phyloP scores from a whole-genome alignment of 2,113 vertebrate species.

The Alethe diademata region DNA sequence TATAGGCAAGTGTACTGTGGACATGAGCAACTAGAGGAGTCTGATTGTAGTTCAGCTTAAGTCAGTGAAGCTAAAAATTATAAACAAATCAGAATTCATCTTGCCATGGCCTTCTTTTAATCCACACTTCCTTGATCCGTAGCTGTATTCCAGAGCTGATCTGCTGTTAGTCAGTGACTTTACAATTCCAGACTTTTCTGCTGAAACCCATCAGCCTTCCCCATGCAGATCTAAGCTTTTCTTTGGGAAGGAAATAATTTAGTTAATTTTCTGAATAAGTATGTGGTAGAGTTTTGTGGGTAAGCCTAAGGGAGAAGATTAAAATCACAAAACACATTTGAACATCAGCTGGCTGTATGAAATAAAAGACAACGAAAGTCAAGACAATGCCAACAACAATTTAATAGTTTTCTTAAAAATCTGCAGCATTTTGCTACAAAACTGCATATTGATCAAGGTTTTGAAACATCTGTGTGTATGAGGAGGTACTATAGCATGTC shows the following conservation, averaged over 20 bases:
- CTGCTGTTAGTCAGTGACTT: slow-evolving; percentile 31
- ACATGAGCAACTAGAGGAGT: neutral
- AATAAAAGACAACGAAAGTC: slow-evolving; percentile 33
- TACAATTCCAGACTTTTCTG: slow-evolving; percentile 52
- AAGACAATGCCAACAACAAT: slow-evolving; percentile 15
- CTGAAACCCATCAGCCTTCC: slow-evolving; percentile 24
- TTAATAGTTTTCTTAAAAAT: slow-evolving; percentile 19
- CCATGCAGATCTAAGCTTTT: slow-evolving; percentile 54
- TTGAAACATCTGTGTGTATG: neutral
- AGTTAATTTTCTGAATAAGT: slow-evolving; percentile 63
- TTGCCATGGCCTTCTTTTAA: neutral
- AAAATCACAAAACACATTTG: slow-evolving; percentile 46
- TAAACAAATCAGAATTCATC: neutral
- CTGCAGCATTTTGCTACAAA: neutral
- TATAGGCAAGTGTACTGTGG: neutral
- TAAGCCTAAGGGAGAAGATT: slow-evolving; percentile 57
- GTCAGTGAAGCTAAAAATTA: neutral
- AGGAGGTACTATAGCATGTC: neutral
- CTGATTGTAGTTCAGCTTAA: neutral
- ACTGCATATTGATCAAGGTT: neutral
- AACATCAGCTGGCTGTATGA: slow-evolving; percentile 18
- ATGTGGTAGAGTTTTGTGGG: slow-evolving; percentile 54
- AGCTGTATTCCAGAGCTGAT: neutral
- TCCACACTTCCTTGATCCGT: neutral
- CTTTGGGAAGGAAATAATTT: slow-evolving; percentile 59